Evolutionary conservation across 2,797 vertebrate genomes (phyloP).

Genomic region (Synanceia verrucosa): DNA sequence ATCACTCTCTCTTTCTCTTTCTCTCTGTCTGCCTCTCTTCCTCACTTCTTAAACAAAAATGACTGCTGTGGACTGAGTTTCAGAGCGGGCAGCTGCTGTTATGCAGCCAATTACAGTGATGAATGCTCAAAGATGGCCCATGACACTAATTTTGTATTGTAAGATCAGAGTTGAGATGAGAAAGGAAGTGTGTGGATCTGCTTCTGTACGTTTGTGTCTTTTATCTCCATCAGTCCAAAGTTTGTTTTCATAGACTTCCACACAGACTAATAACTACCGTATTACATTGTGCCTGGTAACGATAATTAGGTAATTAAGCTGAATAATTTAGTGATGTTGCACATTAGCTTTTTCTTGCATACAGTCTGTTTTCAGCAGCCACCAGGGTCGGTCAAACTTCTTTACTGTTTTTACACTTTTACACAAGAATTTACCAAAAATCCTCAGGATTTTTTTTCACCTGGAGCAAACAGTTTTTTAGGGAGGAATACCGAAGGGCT

Average conservation of each 20-base stretch:
- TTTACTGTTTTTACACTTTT: neutral
- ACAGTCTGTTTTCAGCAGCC: neutral
- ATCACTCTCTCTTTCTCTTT: constrained; percentile 30
- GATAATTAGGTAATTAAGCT: too few species aligned
- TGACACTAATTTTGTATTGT: constrained; percentile 40
- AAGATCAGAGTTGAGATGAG: constrained; percentile 30
- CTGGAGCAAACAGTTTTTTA: neutral
- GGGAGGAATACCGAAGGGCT: neutral
- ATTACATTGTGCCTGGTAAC: neutral
- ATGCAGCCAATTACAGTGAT: constrained; percentile 55
- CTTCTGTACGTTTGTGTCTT: neutral
- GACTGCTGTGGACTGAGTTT: constrained; percentile 48
- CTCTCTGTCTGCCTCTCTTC: neutral
- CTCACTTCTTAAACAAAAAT: constrained; percentile 53
- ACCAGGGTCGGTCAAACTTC: neutral
- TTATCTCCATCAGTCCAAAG: neutral
- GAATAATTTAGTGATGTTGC: neutral
- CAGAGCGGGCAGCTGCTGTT: constrained; percentile 37
- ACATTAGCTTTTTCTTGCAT: neutral
- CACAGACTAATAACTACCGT: neutral
- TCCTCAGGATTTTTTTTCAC: too few species aligned
- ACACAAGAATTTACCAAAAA: too few species aligned
- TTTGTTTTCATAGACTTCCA: constrained; percentile 9
- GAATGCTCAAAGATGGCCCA: constrained; percentile 42
- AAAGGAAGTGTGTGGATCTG: neutral